Evolutionary conservation across 2,888 invertebrate species (phyloP).

Genomic region (Eulithis prunata): DNA sequence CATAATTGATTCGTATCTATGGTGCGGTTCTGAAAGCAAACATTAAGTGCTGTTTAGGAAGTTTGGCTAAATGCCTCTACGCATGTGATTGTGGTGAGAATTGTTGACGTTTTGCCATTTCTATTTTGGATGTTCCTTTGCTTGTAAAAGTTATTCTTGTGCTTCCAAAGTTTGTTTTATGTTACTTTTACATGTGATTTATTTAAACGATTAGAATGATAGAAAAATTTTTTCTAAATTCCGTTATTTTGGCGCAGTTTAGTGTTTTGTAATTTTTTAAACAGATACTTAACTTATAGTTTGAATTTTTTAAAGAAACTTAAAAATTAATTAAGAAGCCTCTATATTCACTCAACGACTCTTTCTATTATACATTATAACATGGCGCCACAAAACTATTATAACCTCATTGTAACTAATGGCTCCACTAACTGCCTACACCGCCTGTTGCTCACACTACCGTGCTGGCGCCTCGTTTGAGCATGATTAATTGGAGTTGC

Average conservation of each 20-base stretch:
- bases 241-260: too few relatives aligned
- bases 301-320: too few relatives aligned
- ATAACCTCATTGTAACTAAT: neutral
- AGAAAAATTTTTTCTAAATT: too few relatives aligned
- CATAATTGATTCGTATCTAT: slow-evolving; percentile 68
- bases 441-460: slow-evolving; percentile 51
- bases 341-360: too few relatives aligned
- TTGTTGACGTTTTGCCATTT: slow-evolving; percentile 25
- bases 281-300: too few relatives aligned
- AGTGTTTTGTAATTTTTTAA: too few relatives aligned
- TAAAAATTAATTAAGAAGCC: too few relatives aligned
- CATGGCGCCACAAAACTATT: neutral
- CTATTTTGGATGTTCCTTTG: slow-evolving; percentile 19
- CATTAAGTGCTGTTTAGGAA: slow-evolving; percentile 41
- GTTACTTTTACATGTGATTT: neutral
- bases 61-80: slow-evolving; percentile 38
- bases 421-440: slow-evolving; percentile 41
- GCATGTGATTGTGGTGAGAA: slow-evolving; percentile 27
- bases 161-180: neutral
- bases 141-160: slow-evolving; percentile 11
- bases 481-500: slow-evolving; percentile 44
- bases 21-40: slow-evolving; percentile 53
- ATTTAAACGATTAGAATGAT: neutral
- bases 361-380: too few relatives aligned
- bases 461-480: slow-evolving; percentile 27